Percentiles rank a stretch among this genome's conserved stretches.
Evolutionary conservation across 1,140 invertebrate genomes (phyloP).

Genomic region (Panulirus ornatus): DNA sequence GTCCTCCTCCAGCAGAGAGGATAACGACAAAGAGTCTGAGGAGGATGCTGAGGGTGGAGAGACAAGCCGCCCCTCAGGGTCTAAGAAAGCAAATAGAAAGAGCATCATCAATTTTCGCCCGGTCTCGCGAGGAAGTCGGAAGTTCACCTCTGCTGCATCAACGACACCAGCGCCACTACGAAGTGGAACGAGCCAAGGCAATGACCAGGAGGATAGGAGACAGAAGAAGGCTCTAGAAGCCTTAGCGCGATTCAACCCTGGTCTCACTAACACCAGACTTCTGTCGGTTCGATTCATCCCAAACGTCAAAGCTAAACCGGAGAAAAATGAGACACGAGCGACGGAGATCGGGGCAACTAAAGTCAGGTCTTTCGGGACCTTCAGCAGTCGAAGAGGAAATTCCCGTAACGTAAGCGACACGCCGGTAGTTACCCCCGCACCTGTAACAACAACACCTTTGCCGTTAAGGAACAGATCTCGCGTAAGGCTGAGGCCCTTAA

Average conservation of each 20-base stretch:
- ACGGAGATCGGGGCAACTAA: not conserved
- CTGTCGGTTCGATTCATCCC: constrained; percentile 34
- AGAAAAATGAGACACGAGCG: too few relatives aligned
- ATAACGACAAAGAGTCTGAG: not conserved
- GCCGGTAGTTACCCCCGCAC: not conserved
- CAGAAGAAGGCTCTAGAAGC: constrained; percentile 25
- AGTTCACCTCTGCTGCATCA: too few relatives aligned
- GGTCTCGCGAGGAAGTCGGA: not conserved
- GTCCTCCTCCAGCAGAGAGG: not conserved
- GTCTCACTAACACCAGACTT: constrained; percentile 14
- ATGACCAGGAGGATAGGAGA: not conserved
- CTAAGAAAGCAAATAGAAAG: not conserved
- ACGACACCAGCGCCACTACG: too few relatives aligned
- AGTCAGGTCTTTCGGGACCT: not conserved
- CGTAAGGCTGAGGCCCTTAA: too few relatives aligned
- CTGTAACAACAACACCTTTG: not conserved
- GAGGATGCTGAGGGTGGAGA: not conserved
- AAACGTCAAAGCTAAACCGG: not conserved
- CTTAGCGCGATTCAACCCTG: constrained; percentile 16
- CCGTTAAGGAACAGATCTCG: not conserved
- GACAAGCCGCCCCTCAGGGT: not conserved
- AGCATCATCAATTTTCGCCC: not conserved
- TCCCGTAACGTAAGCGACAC: not conserved
- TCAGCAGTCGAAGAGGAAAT: not conserved
- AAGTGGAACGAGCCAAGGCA: too few relatives aligned